Evolutionary conservation across 2,113 vertebrate species (phyloP).

Genomic region (Gallinago undulata): DNA sequence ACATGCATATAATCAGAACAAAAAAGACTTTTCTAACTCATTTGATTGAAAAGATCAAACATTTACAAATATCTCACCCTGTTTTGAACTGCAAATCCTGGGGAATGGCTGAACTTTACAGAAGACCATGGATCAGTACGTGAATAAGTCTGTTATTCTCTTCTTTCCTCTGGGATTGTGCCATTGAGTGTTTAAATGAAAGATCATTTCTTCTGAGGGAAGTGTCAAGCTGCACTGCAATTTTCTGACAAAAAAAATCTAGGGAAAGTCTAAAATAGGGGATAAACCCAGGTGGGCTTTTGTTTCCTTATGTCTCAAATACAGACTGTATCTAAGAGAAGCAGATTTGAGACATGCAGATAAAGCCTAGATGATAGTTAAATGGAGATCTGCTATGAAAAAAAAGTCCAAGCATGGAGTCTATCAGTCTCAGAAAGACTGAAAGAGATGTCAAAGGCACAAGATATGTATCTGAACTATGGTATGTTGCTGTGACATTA

Average conservation of each 20-base stretch:
- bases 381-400: not conserved
- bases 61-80: conserved; percentile 20
- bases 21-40: not conserved
- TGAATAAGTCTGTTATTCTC: conserved; percentile 8
- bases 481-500: not conserved
- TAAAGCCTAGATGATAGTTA: not conserved
- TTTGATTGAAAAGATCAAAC: conserved; percentile 24
- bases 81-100: conserved; percentile 53
- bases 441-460: not conserved
- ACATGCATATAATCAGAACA: not conserved
- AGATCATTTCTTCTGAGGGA: conserved; percentile 37
- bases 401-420: not conserved
- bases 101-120: conserved; percentile 63
- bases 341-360: not conserved
- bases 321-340: not conserved
- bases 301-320: not conserved
- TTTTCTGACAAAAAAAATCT: not conserved
- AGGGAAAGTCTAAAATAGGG: not conserved
- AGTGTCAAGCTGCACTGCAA: not conserved
- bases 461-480: not conserved
- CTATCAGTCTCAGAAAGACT: not conserved
- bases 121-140: conserved; percentile 8
- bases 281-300: not conserved
- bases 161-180: conserved; percentile 4
- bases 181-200: conserved; percentile 11